Evolutionary conservation across 2,888 invertebrate species (phyloP), one percentile per base, ranked within the genome.

Genomic region (Gasteruption jaculator): DNA sequence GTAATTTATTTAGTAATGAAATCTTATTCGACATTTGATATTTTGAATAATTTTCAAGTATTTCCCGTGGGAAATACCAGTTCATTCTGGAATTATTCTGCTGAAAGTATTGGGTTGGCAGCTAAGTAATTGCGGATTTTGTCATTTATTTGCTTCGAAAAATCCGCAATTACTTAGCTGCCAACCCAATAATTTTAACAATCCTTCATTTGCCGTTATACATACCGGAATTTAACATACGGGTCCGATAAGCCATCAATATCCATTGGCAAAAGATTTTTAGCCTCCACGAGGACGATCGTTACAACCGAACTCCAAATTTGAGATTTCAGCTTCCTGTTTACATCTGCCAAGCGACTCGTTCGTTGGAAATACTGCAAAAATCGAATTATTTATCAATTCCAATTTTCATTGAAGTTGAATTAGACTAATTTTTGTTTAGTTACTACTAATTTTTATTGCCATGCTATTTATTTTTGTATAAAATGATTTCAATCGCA

Each of bases 261-360:
- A 65, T 92, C 91, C 80, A 91, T 86, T 0, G 88, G 83, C 2
- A 86, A 80, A 43, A 97, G 79, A 67, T 92, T 88, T 73, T 85
- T 90, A 8, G 93, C 96, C 72, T 97, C 95, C 16, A 97, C 91
- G 51, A 99, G 76, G n/a, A 96, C 86, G 56, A 97, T 90, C 45
- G 95, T 97, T 24, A 99, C 94, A 42, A 95, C 92, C 3, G 92
- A 91, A 66, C 90, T 92, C 96, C 96, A 97, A 67, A 94, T 91
- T 74, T 96, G 95, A 19, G 89, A 91, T 72, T 94, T 95, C 38
- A 92, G 74, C 46, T 86, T 77, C 64, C 85, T 83, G 65, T 87
- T 89, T 41, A 87, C 85, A 63, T 91, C 91, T 26, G 83, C 83
- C 50, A 86, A 71, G 65, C 85, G 79, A 48, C 83, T 83, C 63